Percentiles rank a stretch among this genome's conserved stretches.
These are phyloP conservation scores for Hozukius guyotensis DNA, from an alignment of 2,797 vertebrate species.

Conservation along the genomic window DNA sequence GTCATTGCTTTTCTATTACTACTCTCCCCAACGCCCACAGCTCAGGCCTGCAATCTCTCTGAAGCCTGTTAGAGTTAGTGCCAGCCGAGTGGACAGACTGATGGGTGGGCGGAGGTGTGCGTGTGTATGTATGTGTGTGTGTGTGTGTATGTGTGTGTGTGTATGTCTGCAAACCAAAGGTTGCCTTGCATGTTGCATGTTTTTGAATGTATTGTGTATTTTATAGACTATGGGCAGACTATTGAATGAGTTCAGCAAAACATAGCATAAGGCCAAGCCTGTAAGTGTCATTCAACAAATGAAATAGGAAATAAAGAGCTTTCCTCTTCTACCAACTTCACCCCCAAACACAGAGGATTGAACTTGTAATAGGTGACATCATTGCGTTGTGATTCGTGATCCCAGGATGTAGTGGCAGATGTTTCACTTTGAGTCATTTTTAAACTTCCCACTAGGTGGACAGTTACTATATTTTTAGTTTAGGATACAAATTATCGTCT, in stretches of 20 bases:
- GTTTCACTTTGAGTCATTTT: slow-evolving; percentile 9
- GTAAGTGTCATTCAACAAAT: slow-evolving; percentile 63
- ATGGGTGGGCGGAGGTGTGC: slow-evolving; percentile 78
- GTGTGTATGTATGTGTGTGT: slow-evolving; percentile 1
- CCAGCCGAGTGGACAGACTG: slow-evolving; percentile 84
- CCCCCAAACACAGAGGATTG: slow-evolving; percentile 17
- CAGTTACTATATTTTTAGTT: neutral
- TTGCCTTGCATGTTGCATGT: slow-evolving; percentile 74
- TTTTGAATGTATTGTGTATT: slow-evolving; percentile 71
- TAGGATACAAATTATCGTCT: neutral
- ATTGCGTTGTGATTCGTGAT: slow-evolving; percentile 9
- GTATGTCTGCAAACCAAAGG: slow-evolving; percentile 60
- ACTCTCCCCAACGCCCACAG: slow-evolving; percentile 79
- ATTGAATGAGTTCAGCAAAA: slow-evolving; percentile 62
- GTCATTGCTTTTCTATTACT: slow-evolving; percentile 87
- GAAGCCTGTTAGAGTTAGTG: slow-evolving; percentile 88
- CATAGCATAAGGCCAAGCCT: slow-evolving; percentile 46
- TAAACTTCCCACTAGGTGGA: slow-evolving; percentile 8
- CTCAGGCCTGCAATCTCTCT: slow-evolving; percentile 84
- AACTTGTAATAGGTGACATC: slow-evolving; percentile 34
- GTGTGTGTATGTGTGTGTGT: slow-evolving; percentile 3
- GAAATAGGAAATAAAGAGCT: slow-evolving; percentile 52
- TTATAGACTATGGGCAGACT: slow-evolving; percentile 50
- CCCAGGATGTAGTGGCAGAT: neutral
- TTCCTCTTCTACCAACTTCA: slow-evolving; percentile 35